These are phyloP conservation scores for Egretta garzetta DNA, from an alignment of 2,113 vertebrate species.

Conservation along the genomic window DNA sequence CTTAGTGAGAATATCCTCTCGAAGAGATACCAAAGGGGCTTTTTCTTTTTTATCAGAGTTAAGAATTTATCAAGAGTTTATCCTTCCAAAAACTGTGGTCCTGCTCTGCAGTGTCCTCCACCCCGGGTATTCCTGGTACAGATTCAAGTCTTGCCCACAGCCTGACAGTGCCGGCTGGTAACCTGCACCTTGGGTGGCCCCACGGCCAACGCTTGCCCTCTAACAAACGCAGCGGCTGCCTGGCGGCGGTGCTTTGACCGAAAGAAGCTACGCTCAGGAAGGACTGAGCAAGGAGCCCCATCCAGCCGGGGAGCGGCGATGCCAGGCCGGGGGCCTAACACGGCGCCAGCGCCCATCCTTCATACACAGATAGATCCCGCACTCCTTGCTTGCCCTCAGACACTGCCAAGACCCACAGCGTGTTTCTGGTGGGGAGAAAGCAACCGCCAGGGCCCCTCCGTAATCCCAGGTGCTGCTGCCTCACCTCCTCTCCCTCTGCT, in stretches of 20 bases:
- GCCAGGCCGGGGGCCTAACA: not conserved
- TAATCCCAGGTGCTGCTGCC: not conserved
- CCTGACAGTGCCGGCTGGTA: not conserved
- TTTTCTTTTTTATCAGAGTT: not conserved
- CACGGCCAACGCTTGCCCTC: too few species aligned
- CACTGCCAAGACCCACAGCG: not conserved
- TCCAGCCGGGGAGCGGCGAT: fast-evolving
- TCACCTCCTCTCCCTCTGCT: not conserved
- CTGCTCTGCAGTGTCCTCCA: not conserved
- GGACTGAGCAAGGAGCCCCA: not conserved
- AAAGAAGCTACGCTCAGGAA: not conserved
- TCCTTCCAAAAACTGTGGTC: not conserved
- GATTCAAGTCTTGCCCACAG: not conserved
- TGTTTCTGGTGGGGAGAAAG: not conserved
- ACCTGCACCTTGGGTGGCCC: too few species aligned
- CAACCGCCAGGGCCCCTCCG: not conserved
- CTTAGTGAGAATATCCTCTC: not conserved
- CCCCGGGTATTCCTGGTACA: not conserved
- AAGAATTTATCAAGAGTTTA: not conserved
- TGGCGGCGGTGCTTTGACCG: fast-evolving
- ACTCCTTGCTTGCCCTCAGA: not conserved
- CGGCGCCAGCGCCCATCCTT: not conserved
- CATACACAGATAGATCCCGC: not conserved
- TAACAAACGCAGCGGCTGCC: fast-evolving
- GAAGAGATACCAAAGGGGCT: not conserved